Conservation (phyloP, 2,113 vertebrate species). For the Mustela lutreola region DNA sequence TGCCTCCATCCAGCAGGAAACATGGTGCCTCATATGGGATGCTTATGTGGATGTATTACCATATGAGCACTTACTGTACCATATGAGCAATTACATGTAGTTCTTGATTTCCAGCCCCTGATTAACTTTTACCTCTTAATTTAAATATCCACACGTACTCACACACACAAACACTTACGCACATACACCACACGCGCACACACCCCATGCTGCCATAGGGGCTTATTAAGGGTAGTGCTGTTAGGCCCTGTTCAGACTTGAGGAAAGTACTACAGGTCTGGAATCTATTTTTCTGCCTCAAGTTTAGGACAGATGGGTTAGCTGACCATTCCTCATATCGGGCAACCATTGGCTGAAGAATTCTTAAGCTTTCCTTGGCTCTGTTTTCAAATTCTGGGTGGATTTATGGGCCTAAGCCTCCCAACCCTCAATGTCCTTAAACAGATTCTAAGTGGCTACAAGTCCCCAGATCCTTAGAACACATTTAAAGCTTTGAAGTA, state of each 20-base stretch:
- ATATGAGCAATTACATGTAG: not conserved
- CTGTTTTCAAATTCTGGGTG: not conserved
- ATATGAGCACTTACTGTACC: not conserved
- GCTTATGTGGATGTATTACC: not conserved
- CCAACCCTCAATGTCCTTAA: not conserved
- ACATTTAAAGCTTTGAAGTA: not conserved
- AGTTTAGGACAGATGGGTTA: not conserved
- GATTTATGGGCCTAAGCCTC: too few relatives aligned
- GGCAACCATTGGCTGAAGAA: not conserved
- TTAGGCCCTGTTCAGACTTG: not conserved
- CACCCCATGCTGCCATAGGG: not conserved
- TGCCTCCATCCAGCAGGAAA: not conserved
- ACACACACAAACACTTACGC: too few relatives aligned
- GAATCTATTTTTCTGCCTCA: not conserved
- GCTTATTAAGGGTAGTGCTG: not conserved
- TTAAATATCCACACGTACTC: not conserved
- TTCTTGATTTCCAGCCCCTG: not conserved
- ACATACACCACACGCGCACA: not conserved
- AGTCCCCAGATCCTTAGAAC: not conserved
- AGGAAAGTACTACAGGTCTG: not conserved
- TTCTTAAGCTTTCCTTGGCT: not conserved
- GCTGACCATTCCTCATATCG: not conserved
- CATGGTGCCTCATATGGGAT: not conserved
- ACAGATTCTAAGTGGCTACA: not conserved
- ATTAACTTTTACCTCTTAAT: not conserved